Evolutionary conservation across 2,797 vertebrate genomes (phyloP).

Genomic region (Harpagifer antarcticus): DNA sequence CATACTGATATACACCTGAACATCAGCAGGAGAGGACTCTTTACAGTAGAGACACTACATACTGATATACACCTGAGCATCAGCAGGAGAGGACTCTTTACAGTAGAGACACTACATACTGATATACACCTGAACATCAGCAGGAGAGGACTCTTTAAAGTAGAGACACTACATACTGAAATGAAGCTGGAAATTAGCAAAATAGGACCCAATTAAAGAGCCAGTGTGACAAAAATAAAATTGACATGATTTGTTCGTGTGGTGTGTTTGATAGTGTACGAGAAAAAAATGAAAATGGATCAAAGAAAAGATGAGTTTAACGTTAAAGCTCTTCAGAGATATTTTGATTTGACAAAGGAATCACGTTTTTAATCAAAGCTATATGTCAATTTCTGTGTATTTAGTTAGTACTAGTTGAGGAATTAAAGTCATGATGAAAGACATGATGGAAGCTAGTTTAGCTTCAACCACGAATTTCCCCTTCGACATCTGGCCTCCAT

Average conservation of each 20-base stretch:
- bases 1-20: too few relatives aligned
- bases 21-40: too few relatives aligned
- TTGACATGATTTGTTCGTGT: background rate
- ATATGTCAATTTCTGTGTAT: background rate
- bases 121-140: too few relatives aligned
- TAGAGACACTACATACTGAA: too few relatives aligned
- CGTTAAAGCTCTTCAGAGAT: constrained; percentile 10
- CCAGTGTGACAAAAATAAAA: constrained; percentile 1
- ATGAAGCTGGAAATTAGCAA: too few relatives aligned
- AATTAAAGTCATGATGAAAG: constrained; percentile 22
- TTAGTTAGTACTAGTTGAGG: constrained; percentile 6
- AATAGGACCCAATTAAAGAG: background rate
- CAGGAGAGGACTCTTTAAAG: too few relatives aligned
- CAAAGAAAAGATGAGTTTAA: background rate
- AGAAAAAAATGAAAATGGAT: background rate
- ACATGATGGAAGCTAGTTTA: background rate
- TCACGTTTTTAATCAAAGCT: constrained; percentile 3
- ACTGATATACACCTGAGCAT: too few relatives aligned
- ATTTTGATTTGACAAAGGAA: background rate
- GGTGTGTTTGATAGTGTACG: too few relatives aligned
- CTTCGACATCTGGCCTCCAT: constrained; percentile 65
- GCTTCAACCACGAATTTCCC: constrained; percentile 38
- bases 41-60: too few relatives aligned
- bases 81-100: too few relatives aligned
- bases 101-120: too few relatives aligned